Conservation (phyloP, 2,888 invertebrate genomes). For the Caprella mutica region DNA sequence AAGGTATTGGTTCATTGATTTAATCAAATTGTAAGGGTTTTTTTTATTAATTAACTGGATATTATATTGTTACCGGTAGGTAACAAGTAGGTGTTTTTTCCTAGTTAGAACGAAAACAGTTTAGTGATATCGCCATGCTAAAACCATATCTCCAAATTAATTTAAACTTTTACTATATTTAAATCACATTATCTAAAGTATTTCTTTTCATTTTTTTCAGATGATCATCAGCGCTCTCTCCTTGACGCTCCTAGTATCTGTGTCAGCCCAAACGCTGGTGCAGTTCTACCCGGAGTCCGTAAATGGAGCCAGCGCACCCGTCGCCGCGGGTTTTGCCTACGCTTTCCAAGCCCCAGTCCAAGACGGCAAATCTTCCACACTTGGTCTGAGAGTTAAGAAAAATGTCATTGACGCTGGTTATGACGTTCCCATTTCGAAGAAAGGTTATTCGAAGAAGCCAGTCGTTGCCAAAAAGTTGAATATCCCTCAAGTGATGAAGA, state of each 20-base stretch:
- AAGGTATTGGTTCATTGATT: too few species aligned
- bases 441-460: not conserved
- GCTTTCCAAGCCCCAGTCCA: conserved; percentile 27
- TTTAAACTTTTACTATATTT: too few species aligned
- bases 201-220: not conserved
- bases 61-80: too few species aligned
- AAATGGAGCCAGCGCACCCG: conserved; percentile 11
- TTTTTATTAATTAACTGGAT: too few species aligned
- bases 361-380: not conserved
- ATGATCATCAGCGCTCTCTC: not conserved
- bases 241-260: conserved; percentile 16
- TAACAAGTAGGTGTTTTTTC: too few species aligned
- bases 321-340: conserved; percentile 32
- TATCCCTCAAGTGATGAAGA: conserved; percentile 16
- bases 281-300: conserved; percentile 18
- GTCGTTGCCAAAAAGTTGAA: not conserved
- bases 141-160: too few species aligned
- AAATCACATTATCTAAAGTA: too few species aligned
- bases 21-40: too few species aligned
- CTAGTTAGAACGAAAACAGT: too few species aligned
- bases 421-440: not conserved
- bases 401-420: not conserved
- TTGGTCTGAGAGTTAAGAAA: too few species aligned
- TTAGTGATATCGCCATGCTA: too few species aligned
- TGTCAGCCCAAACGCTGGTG: conserved; percentile 19